A percentile compares a stretch with the other conserved stretches of the same genome.
Evolutionary conservation across 2,113 vertebrate genomes (phyloP).

Genomic region (Arenaria interpres): DNA sequence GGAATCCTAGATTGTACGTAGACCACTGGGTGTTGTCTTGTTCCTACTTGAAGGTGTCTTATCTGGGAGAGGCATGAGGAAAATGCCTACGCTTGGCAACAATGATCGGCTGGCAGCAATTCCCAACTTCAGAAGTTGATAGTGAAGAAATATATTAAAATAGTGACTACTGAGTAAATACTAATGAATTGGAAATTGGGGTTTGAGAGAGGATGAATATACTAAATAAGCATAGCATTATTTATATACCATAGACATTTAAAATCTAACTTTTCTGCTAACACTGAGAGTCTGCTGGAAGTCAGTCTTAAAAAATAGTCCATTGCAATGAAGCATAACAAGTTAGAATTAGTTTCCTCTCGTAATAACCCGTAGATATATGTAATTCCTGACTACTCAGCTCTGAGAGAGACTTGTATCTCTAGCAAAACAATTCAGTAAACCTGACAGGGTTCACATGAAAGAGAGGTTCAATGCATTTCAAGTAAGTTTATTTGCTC

Average conservation of each 20-base stretch:
- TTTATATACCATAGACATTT: background rate
- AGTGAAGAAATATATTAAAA: background rate
- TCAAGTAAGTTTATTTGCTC: conserved; percentile 9
- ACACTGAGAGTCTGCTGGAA: background rate
- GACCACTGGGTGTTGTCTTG: background rate
- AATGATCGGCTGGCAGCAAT: background rate
- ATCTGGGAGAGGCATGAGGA: background rate
- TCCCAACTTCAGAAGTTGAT: background rate
- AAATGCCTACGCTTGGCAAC: background rate
- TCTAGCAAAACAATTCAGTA: background rate
- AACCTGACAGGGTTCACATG: background rate
- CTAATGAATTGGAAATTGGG: background rate
- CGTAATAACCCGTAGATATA: background rate
- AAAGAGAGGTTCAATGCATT: background rate
- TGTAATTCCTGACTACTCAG: background rate
- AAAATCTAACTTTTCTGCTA: background rate
- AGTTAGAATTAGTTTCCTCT: background rate
- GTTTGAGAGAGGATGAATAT: background rate
- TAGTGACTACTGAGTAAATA: background rate
- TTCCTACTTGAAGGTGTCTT: background rate
- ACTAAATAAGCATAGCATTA: background rate
- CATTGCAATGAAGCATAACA: background rate
- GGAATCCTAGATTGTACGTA: rapidly evolving
- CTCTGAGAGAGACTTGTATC: background rate
- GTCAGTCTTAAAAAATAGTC: background rate